Conservation (phyloP, 2,113 vertebrate genomes). For the Campylomormyrus tamandua region DNA sequence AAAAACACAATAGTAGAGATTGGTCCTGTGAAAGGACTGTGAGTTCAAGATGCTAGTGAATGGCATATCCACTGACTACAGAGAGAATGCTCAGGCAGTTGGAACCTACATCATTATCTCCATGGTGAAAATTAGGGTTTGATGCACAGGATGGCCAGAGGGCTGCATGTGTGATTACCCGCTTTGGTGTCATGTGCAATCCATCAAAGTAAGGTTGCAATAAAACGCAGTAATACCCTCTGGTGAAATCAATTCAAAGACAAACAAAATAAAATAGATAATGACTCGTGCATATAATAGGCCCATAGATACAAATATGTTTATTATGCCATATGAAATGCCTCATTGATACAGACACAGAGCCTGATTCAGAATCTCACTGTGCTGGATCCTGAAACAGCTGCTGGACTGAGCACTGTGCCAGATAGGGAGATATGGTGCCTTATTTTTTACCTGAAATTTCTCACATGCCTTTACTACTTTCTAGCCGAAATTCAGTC, state of each 20-base stretch:
- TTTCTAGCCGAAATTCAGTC: not conserved
- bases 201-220: slow-evolving; percentile 8
- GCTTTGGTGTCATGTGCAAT: not conserved
- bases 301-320: not conserved
- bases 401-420: not conserved
- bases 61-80: not conserved
- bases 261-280: slow-evolving; percentile 9
- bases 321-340: slow-evolving; percentile 1
- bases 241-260: not conserved
- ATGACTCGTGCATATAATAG: not conserved
- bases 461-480: not conserved
- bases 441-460: not conserved
- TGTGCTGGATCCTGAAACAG: not conserved
- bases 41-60: not conserved
- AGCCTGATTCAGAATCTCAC: not conserved
- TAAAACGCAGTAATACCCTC: not conserved
- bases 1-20: not conserved
- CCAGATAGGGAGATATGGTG: not conserved
- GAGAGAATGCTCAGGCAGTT: not conserved
- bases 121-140: slow-evolving; percentile 28
- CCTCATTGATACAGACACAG: not conserved
- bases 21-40: not conserved
- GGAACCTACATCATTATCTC: slow-evolving; percentile 37
- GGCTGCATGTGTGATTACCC: slow-evolving; percentile 19
- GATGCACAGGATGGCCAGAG: slow-evolving; percentile 21